These are phyloP conservation scores for Cephus pulcher DNA, from an alignment of 2,888 invertebrate species.

Conservation along the genomic window DNA sequence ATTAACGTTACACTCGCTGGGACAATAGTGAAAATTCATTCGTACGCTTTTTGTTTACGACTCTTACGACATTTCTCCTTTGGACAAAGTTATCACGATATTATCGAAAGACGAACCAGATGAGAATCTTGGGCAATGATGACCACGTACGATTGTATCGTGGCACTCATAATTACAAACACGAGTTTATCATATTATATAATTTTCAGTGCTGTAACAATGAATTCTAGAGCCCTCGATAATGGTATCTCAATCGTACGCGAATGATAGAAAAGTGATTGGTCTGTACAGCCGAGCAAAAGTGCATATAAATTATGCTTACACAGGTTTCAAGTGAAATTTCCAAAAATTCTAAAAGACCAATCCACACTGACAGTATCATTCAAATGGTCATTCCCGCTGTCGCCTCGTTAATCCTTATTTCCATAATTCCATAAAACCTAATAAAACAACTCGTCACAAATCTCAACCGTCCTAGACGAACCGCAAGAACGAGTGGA, in stretches of 20 bases:
- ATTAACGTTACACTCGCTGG: neutral
- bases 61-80: neutral
- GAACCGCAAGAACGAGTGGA: neutral
- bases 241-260: neutral
- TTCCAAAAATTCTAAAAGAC: neutral
- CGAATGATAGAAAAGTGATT: neutral
- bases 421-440: neutral
- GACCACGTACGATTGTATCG: neutral
- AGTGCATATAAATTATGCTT: neutral
- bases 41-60: neutral
- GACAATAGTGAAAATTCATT: neutral
- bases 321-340: neutral
- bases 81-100: neutral
- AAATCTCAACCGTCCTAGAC: neutral
- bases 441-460: neutral
- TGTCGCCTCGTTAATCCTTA: neutral
- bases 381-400: neutral
- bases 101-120: neutral
- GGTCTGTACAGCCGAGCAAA: neutral
- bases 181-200: neutral
- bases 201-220: neutral
- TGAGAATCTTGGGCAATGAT: neutral
- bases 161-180: neutral
- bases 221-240: neutral
- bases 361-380: neutral